phyloP scores from a whole-genome alignment of 2,888 invertebrate species.

The Volucella inflata region DNA sequence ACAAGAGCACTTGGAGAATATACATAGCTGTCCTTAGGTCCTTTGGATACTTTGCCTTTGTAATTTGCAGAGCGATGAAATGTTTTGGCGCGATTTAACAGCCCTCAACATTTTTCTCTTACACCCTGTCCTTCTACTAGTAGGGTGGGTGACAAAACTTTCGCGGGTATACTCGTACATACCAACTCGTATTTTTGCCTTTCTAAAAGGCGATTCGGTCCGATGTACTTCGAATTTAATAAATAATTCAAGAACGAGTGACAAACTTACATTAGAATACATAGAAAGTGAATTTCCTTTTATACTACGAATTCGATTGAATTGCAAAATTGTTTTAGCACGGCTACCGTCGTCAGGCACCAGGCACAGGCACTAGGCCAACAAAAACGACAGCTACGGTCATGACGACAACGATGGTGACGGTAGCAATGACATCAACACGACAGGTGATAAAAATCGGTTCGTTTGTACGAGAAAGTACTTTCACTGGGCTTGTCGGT shows the following conservation, averaged over 20 bases:
- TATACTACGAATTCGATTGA: constrained; percentile 62
- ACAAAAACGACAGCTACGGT: no score
- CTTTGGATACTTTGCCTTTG: constrained; percentile 52
- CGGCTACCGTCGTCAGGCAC: constrained; percentile 15
- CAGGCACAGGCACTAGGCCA: background rate
- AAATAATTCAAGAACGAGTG: constrained; percentile 60
- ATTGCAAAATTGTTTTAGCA: constrained; percentile 63
- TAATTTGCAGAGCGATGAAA: constrained; percentile 60
- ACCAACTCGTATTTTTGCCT: background rate
- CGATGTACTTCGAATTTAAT: constrained; percentile 53
- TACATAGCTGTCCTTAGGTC: background rate
- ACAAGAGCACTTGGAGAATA: background rate
- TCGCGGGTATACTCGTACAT: constrained; percentile 6
- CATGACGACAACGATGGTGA: no score
- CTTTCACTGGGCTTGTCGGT: constrained; percentile 44
- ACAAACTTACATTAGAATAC: constrained; percentile 27
- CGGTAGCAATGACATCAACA: no score
- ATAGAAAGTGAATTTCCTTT: constrained; percentile 63
- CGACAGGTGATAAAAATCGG: constrained; percentile 24
- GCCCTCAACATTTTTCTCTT: constrained; percentile 35
- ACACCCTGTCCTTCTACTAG: background rate
- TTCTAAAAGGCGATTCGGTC: background rate
- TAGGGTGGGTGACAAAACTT: constrained; percentile 35
- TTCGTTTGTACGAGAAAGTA: constrained; percentile 29
- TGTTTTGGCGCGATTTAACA: constrained; percentile 66